Evolutionary conservation across 2,797 vertebrate genomes (phyloP), one percentile per base, ranked within the genome.

Genomic region (Oophaga sylvatica): DNA sequence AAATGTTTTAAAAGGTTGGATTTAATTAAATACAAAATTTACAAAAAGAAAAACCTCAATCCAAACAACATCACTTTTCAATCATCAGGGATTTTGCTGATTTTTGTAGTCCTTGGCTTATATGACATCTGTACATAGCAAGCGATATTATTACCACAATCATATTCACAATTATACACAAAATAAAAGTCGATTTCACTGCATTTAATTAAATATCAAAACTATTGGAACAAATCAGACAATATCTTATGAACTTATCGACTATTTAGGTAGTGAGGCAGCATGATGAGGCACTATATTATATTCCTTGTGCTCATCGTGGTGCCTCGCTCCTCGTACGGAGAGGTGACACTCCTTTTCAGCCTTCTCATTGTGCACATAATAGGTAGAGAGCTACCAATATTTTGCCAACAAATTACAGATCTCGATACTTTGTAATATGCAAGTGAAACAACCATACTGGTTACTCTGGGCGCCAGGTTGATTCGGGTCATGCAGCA

Each of bases 11-110:
- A 87, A 87, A 83, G 17, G 31, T 59, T 20, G 41, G 62, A 65
- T 83, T 87, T 87, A 83, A 78, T 83, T 67, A 68, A 77, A 83
- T 41, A 76, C 19, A 60, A 77, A 67, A 63, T 87, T 53, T 75
- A 75, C 65, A 56, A 77, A 56, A 77, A 15, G 53, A 77, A 53
- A 5, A 67, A n/a, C n/a, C 75, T 57, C 26, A 71, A 59, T 41
- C 73, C 62, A 67, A 63, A 29, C 75, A 56, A n/a, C 22, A 65
- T 15, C 35, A 80, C 59, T 68, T 12, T 59, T 73, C 15, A 80
- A n/a, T 80, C 53, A 81, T 9, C 77, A 53, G 26, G 60, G 62
- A 19, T 9, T 19, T 53, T 48, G 70, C 35, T 45, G 45, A 19
- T 4, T 53, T 22, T 68, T 31, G 26, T 78, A 78, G 68, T 80